A percentile compares a stretch with the other conserved stretches of the same genome.
These are phyloP conservation scores for Dione juno DNA, from an alignment of 2,888 invertebrate species.

Conservation along the genomic window DNA sequence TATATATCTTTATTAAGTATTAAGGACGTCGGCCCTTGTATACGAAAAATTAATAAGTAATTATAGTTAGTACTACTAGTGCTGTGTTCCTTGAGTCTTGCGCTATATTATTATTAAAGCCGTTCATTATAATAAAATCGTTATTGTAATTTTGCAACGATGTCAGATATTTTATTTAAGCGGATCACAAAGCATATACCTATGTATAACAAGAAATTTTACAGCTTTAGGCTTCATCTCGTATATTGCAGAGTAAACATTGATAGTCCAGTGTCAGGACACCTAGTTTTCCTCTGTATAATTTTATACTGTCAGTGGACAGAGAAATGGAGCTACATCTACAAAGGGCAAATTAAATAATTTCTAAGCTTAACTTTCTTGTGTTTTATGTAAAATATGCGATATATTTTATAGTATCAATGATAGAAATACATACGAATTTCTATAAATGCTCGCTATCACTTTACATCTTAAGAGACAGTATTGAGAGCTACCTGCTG, in stretches of 20 bases:
- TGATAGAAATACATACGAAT: not conserved
- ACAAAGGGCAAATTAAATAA: too few species aligned
- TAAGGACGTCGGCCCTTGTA: not conserved
- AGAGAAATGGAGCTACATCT: too few species aligned
- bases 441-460: not conserved
- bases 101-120: not conserved
- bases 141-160: not conserved
- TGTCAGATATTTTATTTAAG: not conserved
- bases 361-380: not conserved
- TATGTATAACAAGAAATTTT: not conserved
- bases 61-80: not conserved
- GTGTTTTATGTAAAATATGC: not conserved
- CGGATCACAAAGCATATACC: not conserved
- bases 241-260: too few species aligned
- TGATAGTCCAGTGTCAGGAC: too few species aligned
- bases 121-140: conserved; percentile 4
- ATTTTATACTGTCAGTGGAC: too few species aligned
- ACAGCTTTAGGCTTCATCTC: too few species aligned
- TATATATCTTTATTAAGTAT: too few species aligned
- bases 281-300: too few species aligned
- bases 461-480: not conserved
- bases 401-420: not conserved
- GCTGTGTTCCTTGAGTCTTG: not conserved
- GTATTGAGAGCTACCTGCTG: conserved; percentile 14
- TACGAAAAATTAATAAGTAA: not conserved